Conservation (phyloP, 2,113 vertebrate species). For the Meles meles region DNA sequence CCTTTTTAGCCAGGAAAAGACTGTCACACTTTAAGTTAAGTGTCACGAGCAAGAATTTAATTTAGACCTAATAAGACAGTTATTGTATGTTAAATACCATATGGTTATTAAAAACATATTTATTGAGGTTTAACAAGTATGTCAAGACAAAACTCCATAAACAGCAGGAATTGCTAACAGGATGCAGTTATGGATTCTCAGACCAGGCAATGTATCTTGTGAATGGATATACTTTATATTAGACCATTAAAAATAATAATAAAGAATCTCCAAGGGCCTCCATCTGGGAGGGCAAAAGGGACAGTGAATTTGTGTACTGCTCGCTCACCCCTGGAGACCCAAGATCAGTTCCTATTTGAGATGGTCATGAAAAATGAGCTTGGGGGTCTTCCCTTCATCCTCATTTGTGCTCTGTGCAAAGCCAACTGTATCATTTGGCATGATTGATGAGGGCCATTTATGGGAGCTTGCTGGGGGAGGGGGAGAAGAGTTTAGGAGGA, state of each 20-base stretch:
- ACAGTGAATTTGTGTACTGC: constrained; percentile 48
- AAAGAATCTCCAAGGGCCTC: constrained; percentile 49
- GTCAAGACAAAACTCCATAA: constrained; percentile 81
- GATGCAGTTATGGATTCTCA: constrained; percentile 79
- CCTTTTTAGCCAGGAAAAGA: constrained; percentile 77
- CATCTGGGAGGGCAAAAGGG: constrained; percentile 36
- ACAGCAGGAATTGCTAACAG: constrained; percentile 80
- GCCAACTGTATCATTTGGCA: constrained; percentile 55
- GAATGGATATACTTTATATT: constrained; percentile 66
- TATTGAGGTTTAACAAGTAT: constrained; percentile 84
- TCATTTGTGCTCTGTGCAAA: constrained; percentile 57
- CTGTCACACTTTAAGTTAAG: constrained; percentile 82
- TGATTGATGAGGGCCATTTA: constrained; percentile 68
- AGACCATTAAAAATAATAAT: constrained; percentile 70
- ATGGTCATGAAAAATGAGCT: constrained; percentile 69
- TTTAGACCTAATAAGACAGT: constrained; percentile 83
- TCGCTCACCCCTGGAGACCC: constrained; percentile 36
- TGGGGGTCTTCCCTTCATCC: constrained; percentile 44
- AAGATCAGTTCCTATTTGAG: constrained; percentile 42
- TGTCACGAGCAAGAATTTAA: constrained; percentile 82
- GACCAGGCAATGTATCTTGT: constrained; percentile 77
- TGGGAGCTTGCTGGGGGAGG: constrained; percentile 3
- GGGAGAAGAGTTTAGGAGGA: neutral
- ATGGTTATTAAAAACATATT: constrained; percentile 85
- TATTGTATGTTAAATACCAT: constrained; percentile 82